These are phyloP conservation scores for Cyclopterus lumpus DNA, from an alignment of 2,797 vertebrate genomes.

Conservation along the genomic window DNA sequence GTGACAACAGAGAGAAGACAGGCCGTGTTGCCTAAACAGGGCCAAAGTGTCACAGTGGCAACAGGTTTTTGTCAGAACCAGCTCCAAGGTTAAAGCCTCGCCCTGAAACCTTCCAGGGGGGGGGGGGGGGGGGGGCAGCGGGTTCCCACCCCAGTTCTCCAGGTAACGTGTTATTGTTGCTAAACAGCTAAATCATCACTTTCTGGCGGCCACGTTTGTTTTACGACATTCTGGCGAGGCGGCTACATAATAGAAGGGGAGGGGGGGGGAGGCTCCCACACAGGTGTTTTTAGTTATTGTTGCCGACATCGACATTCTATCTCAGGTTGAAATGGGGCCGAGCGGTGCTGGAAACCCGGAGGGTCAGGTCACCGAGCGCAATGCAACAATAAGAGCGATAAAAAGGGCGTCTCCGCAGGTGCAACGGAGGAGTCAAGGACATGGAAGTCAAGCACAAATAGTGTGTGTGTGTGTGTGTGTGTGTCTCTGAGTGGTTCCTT, in stretches of 20 bases:
- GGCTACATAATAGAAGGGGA: not conserved
- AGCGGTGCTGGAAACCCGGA: not conserved
- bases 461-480: not conserved
- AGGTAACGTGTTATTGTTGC: too few relatives aligned
- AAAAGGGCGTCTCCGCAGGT: not conserved
- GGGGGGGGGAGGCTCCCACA: not conserved
- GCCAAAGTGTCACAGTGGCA: conserved; percentile 88
- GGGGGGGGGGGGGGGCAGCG: conserved; percentile 15
- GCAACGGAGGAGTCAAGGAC: conserved; percentile 1
- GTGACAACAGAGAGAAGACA: conserved; percentile 89
- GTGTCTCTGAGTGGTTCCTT: not conserved
- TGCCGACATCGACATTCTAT: not conserved
- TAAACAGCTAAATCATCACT: not conserved
- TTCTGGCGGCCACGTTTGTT: not conserved
- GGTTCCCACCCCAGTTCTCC: conserved; percentile 26
- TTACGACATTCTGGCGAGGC: not conserved
- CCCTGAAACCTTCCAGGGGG: conserved; percentile 18
- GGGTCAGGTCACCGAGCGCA: conserved; percentile 1
- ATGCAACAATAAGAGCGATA: not conserved
- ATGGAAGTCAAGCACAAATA: not conserved
- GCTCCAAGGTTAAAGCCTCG: conserved; percentile 82
- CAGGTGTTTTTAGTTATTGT: not conserved
- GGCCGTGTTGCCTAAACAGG: conserved; percentile 92
- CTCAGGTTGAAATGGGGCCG: not conserved
- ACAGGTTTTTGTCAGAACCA: conserved; percentile 75